Evolutionary conservation across 2,888 invertebrate species (phyloP).

Genomic region (Drosophila macrospina): DNA sequence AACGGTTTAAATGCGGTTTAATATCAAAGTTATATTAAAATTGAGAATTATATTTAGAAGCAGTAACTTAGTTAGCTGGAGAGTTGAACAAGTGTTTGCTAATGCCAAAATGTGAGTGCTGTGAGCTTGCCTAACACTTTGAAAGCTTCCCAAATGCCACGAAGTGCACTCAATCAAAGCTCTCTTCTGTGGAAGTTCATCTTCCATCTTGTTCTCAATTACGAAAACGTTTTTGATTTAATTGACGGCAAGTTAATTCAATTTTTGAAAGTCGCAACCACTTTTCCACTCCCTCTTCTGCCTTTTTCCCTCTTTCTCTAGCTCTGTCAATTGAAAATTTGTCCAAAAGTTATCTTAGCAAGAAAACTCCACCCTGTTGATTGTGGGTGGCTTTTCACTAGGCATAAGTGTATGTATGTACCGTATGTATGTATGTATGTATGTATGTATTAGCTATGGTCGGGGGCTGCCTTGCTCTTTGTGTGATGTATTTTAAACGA

Average conservation of each 20-base stretch:
- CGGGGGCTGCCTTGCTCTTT: conserved; percentile 4
- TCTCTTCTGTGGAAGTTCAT: conserved; percentile 10
- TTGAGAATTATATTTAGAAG: background rate
- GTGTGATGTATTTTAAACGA: conserved; percentile 46
- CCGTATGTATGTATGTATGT: conserved; percentile 3
- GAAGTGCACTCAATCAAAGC: conserved; percentile 31
- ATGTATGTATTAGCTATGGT: conserved; percentile 6
- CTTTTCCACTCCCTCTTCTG: conserved; percentile 2
- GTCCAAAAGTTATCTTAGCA: conserved; percentile 19
- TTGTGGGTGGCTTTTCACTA: conserved; percentile 18
- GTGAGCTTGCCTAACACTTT: background rate
- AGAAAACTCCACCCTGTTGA: conserved; percentile 15
- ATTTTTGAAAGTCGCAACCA: conserved; percentile 54
- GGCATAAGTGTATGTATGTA: background rate
- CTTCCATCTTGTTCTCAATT: conserved; percentile 65
- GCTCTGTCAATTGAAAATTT: conserved; percentile 11
- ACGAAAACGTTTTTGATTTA: conserved; percentile 77
- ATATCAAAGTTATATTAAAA: background rate
- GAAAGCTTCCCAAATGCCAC: conserved; percentile 8
- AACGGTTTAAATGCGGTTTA: background rate
- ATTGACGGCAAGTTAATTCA: conserved; percentile 75
- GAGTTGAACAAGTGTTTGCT: conserved; percentile 5
- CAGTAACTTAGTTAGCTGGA: background rate
- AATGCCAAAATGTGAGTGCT: conserved; percentile 5
- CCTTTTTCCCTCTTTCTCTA: background rate